Conservation (phyloP, 2,113 vertebrate species). For the Trichomycterus rosablanca region DNA sequence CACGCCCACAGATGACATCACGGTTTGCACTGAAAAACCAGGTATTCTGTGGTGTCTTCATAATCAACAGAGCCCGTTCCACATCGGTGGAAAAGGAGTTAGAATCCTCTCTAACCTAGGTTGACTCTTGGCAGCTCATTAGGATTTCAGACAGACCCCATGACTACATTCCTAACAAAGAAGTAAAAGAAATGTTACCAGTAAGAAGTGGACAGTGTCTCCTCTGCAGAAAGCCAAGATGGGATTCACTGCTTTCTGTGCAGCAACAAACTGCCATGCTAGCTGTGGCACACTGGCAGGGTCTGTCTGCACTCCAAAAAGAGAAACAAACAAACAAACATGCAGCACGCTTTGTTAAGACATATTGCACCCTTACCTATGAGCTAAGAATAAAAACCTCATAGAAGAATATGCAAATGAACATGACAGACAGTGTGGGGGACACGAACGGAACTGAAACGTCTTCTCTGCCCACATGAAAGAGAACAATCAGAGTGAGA, state of each 20-base stretch:
- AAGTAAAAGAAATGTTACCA: no score
- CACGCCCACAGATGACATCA: no score
- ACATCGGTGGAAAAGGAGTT: no score
- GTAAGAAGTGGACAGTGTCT: slow-evolving; percentile 86
- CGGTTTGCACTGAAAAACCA: no score
- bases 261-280: slow-evolving; percentile 92
- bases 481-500: neutral
- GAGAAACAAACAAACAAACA: neutral
- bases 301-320: slow-evolving; percentile 71
- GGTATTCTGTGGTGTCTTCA: no score
- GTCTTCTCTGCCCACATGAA: neutral
- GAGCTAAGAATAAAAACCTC: neutral
- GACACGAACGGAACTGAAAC: neutral
- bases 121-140: no score
- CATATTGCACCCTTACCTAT: no score
- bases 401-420: neutral
- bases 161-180: no score
- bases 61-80: no score
- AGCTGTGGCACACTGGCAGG: slow-evolving; percentile 91
- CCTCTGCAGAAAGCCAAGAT: slow-evolving; percentile 95
- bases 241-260: slow-evolving; percentile 83
- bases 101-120: no score
- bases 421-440: neutral
- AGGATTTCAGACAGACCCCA: no score
- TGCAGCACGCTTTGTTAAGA: no score